Evolutionary conservation across 2,888 invertebrate genomes (phyloP).

Genomic region (Heliconius ismenius): DNA sequence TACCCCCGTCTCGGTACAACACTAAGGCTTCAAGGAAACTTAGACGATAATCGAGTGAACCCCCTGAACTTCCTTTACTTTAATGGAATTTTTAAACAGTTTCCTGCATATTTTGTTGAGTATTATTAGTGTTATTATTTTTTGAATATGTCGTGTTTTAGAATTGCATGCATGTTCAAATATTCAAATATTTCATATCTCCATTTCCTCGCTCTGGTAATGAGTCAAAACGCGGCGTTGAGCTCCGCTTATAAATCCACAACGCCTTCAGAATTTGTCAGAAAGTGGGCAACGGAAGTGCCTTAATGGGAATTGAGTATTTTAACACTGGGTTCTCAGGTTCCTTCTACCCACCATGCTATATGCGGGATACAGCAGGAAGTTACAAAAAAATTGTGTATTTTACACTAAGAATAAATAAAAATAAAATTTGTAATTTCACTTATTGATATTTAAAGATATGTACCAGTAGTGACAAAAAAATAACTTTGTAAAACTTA

Average conservation of each 20-base stretch:
- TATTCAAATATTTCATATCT: not conserved
- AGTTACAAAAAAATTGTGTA: not conserved
- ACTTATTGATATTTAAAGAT: not conserved
- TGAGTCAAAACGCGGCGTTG: not conserved
- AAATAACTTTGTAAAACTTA: not conserved
- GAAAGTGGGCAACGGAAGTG: too few relatives aligned
- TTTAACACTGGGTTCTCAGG: not conserved
- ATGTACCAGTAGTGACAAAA: not conserved
- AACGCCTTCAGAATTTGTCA: not conserved
- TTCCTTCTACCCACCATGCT: not conserved
- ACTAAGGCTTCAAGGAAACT: conserved; percentile 10
- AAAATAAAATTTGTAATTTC: not conserved
- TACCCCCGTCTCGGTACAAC: conserved; percentile 1
- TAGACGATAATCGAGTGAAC: conserved; percentile 24
- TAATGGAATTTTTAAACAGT: conserved; percentile 31
- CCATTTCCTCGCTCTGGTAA: not conserved
- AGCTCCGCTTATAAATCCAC: not conserved
- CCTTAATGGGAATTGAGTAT: not conserved
- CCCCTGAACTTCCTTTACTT: conserved; percentile 12
- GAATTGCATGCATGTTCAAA: too few relatives aligned
- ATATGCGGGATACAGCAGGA: not conserved
- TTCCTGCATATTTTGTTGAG: not conserved
- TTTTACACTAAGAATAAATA: too few relatives aligned
- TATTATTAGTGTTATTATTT: conserved; percentile 6
- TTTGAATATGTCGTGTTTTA: not conserved